Percentiles rank a stretch among this genome's conserved stretches.
phyloP scores from a whole-genome alignment of 2,797 vertebrate species.

The Bovichtus diacanthus region DNA sequence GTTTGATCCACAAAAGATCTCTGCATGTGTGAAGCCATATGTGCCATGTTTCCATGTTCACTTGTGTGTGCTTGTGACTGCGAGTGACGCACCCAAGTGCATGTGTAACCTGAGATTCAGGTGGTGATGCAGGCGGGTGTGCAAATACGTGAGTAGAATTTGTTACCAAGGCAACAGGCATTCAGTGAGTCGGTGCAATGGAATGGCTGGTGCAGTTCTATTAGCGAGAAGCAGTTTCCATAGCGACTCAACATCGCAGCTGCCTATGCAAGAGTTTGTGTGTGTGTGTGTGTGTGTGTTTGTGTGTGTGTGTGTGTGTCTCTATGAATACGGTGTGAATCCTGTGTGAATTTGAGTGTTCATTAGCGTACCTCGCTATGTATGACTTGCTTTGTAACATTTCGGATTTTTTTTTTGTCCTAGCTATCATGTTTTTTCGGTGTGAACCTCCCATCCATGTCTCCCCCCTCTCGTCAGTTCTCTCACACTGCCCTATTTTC shows the following conservation, averaged over 20 bases:
- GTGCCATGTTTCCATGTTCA: slow-evolving; percentile 30
- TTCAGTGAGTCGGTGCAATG: slow-evolving; percentile 86
- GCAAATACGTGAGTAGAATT: slow-evolving; percentile 89
- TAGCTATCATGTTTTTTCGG: slow-evolving; percentile 55
- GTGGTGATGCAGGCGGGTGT: slow-evolving; percentile 87
- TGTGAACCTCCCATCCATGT: slow-evolving; percentile 64
- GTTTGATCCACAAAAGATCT: slow-evolving; percentile 53
- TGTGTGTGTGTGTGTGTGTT: slow-evolving; percentile 59
- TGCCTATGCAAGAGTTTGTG: slow-evolving; percentile 82
- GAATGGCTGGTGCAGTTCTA: slow-evolving; percentile 88
- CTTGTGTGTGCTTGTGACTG: slow-evolving; percentile 28
- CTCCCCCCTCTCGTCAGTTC: slow-evolving; percentile 45
- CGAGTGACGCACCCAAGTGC: slow-evolving; percentile 80
- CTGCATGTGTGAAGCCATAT: slow-evolving; percentile 52
- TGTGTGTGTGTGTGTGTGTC: slow-evolving; percentile 6
- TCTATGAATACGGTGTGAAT: slow-evolving; percentile 70
- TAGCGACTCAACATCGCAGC: slow-evolving; percentile 88
- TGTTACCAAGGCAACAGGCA: slow-evolving; percentile 89
- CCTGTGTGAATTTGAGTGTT: slow-evolving; percentile 76
- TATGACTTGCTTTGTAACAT: slow-evolving; percentile 75
- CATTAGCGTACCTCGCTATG: slow-evolving; percentile 79
- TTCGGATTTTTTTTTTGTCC: slow-evolving; percentile 70
- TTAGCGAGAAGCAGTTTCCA: slow-evolving; percentile 89
- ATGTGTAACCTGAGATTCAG: slow-evolving; percentile 88
- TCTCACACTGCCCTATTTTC: slow-evolving; percentile 74